Evolutionary conservation across 2,113 vertebrate species (phyloP).

Genomic region (Carollia perspicillata): DNA sequence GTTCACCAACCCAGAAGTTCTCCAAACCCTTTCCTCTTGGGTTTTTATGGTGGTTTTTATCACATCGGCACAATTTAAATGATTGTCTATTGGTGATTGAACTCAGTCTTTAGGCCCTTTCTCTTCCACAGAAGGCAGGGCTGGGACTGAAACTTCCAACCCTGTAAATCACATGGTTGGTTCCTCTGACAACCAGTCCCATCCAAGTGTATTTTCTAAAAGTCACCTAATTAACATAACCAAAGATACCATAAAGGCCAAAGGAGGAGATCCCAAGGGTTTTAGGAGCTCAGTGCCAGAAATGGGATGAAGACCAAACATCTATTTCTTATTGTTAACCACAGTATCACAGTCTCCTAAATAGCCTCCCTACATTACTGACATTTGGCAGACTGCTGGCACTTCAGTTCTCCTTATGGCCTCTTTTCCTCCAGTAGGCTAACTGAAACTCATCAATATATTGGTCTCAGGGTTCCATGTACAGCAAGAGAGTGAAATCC

Average conservation of each 20-base stretch:
- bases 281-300: background rate
- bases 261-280: background rate
- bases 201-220: background rate
- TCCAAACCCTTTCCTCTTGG: background rate
- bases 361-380: background rate
- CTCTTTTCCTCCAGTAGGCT: background rate
- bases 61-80: background rate
- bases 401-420: background rate
- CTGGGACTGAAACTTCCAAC: background rate
- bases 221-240: background rate
- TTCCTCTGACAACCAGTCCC: background rate
- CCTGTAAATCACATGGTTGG: background rate
- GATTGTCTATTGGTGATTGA: background rate
- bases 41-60: background rate
- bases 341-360: background rate
- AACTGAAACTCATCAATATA: background rate
- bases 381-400: background rate
- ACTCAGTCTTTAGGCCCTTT: background rate
- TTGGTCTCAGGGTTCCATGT: background rate
- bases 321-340: background rate
- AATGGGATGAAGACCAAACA: background rate
- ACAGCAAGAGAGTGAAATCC: background rate
- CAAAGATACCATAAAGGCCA: background rate
- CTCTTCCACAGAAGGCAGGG: background rate
- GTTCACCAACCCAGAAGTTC: background rate